Evolutionary conservation across 2,888 invertebrate species (phyloP).

Genomic region (Alviniconcha strummeri): DNA sequence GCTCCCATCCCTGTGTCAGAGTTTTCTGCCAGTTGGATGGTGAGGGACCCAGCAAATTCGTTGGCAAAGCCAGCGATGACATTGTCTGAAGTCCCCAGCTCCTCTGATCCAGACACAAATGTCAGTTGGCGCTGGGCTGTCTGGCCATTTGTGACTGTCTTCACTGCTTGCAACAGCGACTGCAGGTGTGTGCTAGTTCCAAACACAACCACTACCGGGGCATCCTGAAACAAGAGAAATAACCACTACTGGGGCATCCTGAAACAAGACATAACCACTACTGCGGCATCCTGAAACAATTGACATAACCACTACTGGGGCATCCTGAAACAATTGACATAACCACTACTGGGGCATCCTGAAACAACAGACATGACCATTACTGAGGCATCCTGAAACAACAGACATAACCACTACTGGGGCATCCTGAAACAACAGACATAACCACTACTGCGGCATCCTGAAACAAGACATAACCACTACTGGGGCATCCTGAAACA

Average conservation of each 20-base stretch:
- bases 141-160: background rate
- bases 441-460: too few species aligned
- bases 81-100: conserved; percentile 48
- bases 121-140: background rate
- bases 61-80: conserved; percentile 47
- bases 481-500: too few species aligned
- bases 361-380: background rate
- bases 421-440: too few species aligned
- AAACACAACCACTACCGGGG: conserved; percentile 39
- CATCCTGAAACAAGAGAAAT: background rate
- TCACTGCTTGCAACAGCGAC: conserved; percentile 23
- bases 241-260: too few species aligned
- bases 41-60: conserved; percentile 55
- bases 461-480: too few species aligned
- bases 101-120: conserved; percentile 46
- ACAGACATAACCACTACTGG: background rate
- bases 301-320: background rate
- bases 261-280: background rate
- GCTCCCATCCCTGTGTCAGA: background rate
- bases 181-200: conserved; percentile 16
- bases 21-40: conserved; percentile 45
- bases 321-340: too few species aligned
- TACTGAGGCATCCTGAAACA: background rate
- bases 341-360: background rate
- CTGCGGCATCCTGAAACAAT: background rate